A percentile compares a stretch with the other conserved stretches of the same genome.
These are phyloP conservation scores for Erebia ligea DNA, from an alignment of 2,888 invertebrate species.

Conservation along the genomic window DNA sequence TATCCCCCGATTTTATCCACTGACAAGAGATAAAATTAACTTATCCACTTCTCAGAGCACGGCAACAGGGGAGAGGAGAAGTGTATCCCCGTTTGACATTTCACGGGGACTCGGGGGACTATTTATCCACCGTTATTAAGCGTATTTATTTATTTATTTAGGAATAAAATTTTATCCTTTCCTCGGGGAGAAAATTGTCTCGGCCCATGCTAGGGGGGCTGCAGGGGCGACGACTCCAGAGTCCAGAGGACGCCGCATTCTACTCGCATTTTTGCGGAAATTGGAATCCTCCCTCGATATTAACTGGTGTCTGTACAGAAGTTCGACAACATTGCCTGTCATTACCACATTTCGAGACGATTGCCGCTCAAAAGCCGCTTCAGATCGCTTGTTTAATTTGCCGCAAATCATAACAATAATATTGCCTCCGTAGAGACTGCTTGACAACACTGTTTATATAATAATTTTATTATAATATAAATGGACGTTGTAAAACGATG, in stretches of 20 bases:
- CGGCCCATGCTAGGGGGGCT: too few relatives aligned
- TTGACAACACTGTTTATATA: neutral
- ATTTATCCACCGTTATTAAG: too few relatives aligned
- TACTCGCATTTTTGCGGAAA: constrained; percentile 73
- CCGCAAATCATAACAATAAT: constrained; percentile 35
- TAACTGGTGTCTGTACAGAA: constrained; percentile 47
- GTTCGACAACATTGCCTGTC: constrained; percentile 40
- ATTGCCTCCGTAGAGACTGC: constrained; percentile 1
- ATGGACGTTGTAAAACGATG: neutral
- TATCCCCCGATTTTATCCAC: too few relatives aligned
- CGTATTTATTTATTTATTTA: too few relatives aligned
- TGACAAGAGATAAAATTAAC: too few relatives aligned
- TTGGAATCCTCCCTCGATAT: constrained; percentile 66
- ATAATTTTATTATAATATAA: neutral
- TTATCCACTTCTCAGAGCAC: too few relatives aligned
- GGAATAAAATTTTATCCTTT: too few relatives aligned
- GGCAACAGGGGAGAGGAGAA: too few relatives aligned
- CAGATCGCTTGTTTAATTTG: constrained; percentile 31
- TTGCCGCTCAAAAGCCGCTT: constrained; percentile 27
- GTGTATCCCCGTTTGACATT: too few relatives aligned
- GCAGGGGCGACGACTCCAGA: constrained; percentile 59
- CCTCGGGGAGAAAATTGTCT: too few relatives aligned
- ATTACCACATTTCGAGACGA: constrained; percentile 30
- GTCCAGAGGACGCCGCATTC: constrained; percentile 70
- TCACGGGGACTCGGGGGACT: too few relatives aligned